phyloP scores from a whole-genome alignment of 2,888 invertebrate genomes.

The Phortica magna region DNA sequence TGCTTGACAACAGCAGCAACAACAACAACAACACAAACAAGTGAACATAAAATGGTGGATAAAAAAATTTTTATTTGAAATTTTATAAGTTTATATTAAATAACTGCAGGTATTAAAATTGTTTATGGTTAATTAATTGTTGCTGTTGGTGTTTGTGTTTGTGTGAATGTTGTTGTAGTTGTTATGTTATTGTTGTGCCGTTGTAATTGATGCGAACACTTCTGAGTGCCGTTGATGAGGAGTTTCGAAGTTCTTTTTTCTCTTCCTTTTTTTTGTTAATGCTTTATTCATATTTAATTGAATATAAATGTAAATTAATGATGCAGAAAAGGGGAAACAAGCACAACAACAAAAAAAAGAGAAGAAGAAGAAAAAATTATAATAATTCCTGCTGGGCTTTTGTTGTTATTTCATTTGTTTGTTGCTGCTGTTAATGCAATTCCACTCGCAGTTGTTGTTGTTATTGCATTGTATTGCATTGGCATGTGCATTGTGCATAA shows the following conservation, averaged over 20 bases:
- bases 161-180: background rate
- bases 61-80: background rate
- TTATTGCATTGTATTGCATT: slow-evolving; percentile 28
- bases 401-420: slow-evolving; percentile 46
- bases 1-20: background rate
- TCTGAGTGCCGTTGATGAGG: background rate
- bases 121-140: slow-evolving; percentile 32
- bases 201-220: background rate
- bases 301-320: slow-evolving; percentile 72
- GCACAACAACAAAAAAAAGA: slow-evolving; percentile 37
- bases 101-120: slow-evolving; percentile 22
- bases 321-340: slow-evolving; percentile 54
- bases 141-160: slow-evolving; percentile 5
- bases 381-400: slow-evolving; percentile 39
- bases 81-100: background rate
- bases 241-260: background rate
- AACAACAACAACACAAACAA: slow-evolving; percentile 7
- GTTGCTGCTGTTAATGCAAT: slow-evolving; percentile 27
- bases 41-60: background rate
- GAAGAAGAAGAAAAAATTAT: background rate
- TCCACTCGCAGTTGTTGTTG: slow-evolving; percentile 30
- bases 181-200: background rate
- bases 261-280: slow-evolving; percentile 13
- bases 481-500: slow-evolving; percentile 1
- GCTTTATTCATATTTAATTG: slow-evolving; percentile 66